These are phyloP conservation scores for Semicossyphus pulcher DNA, from an alignment of 2,113 vertebrate species.

Conservation along the genomic window DNA sequence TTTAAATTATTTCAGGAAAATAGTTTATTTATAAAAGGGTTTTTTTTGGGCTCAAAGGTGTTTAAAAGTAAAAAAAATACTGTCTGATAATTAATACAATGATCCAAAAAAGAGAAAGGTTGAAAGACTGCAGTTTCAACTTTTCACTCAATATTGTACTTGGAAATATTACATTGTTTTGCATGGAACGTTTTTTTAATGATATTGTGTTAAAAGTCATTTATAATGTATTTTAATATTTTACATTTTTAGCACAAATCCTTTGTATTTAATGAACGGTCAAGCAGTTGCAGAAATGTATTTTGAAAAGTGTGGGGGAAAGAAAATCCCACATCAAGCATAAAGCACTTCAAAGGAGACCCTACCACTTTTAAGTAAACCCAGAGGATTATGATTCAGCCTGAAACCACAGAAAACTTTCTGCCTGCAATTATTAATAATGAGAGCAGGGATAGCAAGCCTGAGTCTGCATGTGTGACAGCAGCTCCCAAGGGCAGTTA, in stretches of 20 bases:
- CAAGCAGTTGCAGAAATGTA: slow-evolving; percentile 14
- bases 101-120: too few relatives aligned
- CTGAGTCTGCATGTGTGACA: slow-evolving; percentile 48
- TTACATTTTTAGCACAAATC: not conserved
- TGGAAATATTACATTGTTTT: too few relatives aligned
- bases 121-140: too few relatives aligned
- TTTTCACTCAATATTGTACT: too few relatives aligned
- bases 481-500: slow-evolving; percentile 38
- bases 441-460: slow-evolving; percentile 49
- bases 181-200: too few relatives aligned
- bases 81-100: too few relatives aligned
- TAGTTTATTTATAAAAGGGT: too few relatives aligned
- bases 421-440: slow-evolving; percentile 68
- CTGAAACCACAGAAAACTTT: slow-evolving; percentile 42
- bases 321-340: slow-evolving; percentile 26
- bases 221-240: too few relatives aligned
- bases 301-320: slow-evolving; percentile 1
- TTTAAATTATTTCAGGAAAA: slow-evolving; percentile 7
- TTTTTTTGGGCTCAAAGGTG: slow-evolving; percentile 22
- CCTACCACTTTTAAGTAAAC: slow-evolving; percentile 43
- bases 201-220: too few relatives aligned
- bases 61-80: not conserved
- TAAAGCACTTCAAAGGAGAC: slow-evolving; percentile 62
- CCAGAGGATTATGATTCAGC: slow-evolving; percentile 47
- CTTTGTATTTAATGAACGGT: slow-evolving; percentile 19